Percentiles rank a stretch among this genome's conserved stretches.
Conservation (phyloP, 1,140 invertebrate genomes). For the Drosophila varians region DNA sequence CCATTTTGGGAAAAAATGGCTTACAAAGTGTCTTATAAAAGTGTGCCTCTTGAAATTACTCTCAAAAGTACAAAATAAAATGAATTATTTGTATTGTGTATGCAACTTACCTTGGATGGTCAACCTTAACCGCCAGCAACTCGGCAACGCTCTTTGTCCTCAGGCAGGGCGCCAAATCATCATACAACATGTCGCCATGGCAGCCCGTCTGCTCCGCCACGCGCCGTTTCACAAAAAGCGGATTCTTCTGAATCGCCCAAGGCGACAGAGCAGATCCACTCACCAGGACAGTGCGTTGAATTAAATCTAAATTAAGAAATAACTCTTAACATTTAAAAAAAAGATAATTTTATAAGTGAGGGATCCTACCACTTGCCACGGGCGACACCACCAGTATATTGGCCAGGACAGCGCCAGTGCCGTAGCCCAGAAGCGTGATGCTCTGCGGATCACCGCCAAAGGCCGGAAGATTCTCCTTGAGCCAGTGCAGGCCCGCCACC, state of each 20-base stretch:
- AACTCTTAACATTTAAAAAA: too few species aligned
- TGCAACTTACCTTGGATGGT: constrained; percentile 87
- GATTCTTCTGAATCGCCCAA: constrained; percentile 96
- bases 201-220: constrained; percentile 92
- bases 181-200: constrained; percentile 89
- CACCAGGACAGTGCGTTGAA: constrained; percentile 95
- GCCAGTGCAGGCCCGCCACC: constrained; percentile 96
- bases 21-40: too few species aligned
- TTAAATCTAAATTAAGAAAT: constrained; percentile 86
- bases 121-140: constrained; percentile 89
- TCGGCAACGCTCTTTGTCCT: constrained; percentile 89
- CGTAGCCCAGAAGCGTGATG: constrained; percentile 96
- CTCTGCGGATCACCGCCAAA: constrained; percentile 95
- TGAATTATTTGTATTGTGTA: too few species aligned
- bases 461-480: constrained; percentile 94
- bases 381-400: constrained; percentile 97
- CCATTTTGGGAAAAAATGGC: not conserved
- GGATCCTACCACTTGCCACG: constrained; percentile 91
- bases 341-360: too few species aligned
- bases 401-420: constrained; percentile 95
- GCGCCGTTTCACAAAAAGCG: constrained; percentile 90
- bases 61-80: too few species aligned
- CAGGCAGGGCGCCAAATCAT: constrained; percentile 93
- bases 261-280: constrained; percentile 97
- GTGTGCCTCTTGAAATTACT: too few species aligned